phyloP scores from a whole-genome alignment of 2,113 vertebrate species.

The Hoplias malabaricus region DNA sequence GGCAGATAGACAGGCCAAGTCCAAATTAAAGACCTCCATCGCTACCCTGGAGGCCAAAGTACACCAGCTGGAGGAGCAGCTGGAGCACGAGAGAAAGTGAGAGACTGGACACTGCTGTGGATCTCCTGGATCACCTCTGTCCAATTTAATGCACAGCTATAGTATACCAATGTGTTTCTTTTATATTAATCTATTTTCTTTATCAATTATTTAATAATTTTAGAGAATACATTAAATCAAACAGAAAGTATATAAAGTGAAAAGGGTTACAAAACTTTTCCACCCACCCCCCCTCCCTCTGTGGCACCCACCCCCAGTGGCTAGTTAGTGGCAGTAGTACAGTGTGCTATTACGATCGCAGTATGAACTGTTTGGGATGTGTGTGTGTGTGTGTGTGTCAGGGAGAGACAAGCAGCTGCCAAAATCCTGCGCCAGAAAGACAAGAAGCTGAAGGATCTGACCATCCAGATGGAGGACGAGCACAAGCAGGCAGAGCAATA shows the following conservation, averaged over 20 bases:
- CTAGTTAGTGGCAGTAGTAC: not conserved
- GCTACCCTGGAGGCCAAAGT: conserved; percentile 84
- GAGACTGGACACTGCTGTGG: no score
- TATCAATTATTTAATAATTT: no score
- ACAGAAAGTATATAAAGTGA: no score
- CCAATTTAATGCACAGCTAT: no score
- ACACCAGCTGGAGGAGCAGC: conserved; percentile 84
- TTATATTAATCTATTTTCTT: no score
- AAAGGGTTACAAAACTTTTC: no score
- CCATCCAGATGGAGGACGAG: conserved; percentile 89
- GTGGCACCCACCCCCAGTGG: no score
- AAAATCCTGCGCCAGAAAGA: conserved; percentile 88
- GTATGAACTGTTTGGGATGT: not conserved
- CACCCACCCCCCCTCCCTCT: no score
- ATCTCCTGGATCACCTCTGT: no score
- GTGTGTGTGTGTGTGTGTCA: conserved; percentile 48
- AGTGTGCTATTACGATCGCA: no score
- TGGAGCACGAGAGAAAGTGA: conserved; percentile 90
- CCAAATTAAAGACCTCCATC: conserved; percentile 86
- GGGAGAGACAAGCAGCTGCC: conserved; percentile 81
- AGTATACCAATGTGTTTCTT: no score
- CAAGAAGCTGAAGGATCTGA: conserved; percentile 90
- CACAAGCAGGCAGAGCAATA: conserved; percentile 88
- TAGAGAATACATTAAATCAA: no score
- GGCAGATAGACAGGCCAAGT: conserved; percentile 81